A percentile compares a stretch with the other conserved stretches of the same genome.
Conservation (phyloP, 2,797 vertebrate genomes). For the Rhodeus uyekii region DNA sequence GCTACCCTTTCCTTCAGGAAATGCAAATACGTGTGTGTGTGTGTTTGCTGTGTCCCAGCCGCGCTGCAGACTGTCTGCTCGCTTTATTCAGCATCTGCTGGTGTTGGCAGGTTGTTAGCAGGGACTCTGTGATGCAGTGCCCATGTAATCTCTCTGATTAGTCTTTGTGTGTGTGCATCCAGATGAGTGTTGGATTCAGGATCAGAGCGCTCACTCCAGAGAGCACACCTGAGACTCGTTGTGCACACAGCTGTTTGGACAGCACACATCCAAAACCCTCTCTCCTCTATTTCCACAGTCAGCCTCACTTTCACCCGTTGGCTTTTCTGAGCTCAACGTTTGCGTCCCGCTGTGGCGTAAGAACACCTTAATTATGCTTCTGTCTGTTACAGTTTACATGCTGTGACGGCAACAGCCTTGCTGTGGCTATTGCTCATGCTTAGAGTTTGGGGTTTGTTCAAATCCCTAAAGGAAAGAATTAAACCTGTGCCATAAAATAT, state of each 20-base stretch:
- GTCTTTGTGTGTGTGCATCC: conserved; percentile 15
- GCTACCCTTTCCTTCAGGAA: conserved; percentile 8
- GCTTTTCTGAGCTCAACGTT: neutral
- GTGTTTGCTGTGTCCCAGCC: neutral
- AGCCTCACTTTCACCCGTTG: conserved; percentile 20
- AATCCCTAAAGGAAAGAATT: neutral
- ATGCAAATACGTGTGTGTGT: neutral
- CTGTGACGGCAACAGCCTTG: conserved; percentile 1
- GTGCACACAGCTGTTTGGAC: conserved; percentile 34
- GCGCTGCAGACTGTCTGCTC: neutral
- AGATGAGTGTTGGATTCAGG: conserved; percentile 4
- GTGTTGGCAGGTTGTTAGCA: conserved; percentile 27
- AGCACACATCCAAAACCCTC: conserved; percentile 10
- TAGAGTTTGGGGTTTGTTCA: neutral
- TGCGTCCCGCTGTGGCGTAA: neutral
- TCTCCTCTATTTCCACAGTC: neutral
- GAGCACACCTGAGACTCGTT: conserved; percentile 37
- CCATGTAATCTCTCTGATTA: conserved; percentile 46
- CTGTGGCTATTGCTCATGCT: neutral
- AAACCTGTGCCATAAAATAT: neutral
- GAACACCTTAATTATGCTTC: conserved; percentile 23
- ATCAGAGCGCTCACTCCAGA: neutral
- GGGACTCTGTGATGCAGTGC: conserved; percentile 41
- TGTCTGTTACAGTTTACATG: conserved; percentile 21
- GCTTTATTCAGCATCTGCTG: conserved; percentile 22